Evolutionary conservation across 2,797 vertebrate species (phyloP).

Genomic region (Malurus splendens): DNA sequence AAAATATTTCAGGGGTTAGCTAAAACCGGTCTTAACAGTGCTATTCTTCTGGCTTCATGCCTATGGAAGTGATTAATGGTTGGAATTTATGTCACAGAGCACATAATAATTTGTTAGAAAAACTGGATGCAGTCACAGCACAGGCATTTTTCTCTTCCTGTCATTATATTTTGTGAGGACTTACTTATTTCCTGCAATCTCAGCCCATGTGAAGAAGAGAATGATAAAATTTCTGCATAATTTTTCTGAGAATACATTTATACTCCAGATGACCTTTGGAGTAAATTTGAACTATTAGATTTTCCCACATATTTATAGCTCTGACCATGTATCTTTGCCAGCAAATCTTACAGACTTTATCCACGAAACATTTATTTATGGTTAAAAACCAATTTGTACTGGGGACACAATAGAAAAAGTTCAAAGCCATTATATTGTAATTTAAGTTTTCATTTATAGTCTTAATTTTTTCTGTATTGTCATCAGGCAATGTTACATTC

Average conservation of each 20-base stretch:
- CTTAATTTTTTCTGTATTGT: background rate
- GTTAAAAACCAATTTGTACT: conserved; percentile 1
- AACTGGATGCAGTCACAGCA: conserved; percentile 55
- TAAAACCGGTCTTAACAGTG: background rate
- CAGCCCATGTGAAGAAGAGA: conserved; percentile 37
- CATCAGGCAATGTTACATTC: background rate
- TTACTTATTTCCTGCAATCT: conserved; percentile 54
- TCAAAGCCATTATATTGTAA: background rate
- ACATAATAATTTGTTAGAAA: conserved; percentile 60
- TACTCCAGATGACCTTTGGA: conserved; percentile 50
- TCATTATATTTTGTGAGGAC: conserved; percentile 50
- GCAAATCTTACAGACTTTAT: background rate
- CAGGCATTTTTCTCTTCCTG: conserved; percentile 61
- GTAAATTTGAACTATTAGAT: conserved; percentile 43
- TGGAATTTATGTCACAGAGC: conserved; percentile 57
- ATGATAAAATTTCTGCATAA: conserved; percentile 48
- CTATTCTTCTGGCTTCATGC: conserved; percentile 49
- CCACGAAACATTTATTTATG: conserved; percentile 20
- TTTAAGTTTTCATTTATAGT: background rate
- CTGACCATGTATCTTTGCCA: background rate
- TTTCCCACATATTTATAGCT: conserved; percentile 60
- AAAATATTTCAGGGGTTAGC: conserved; percentile 28
- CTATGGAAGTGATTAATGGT: conserved; percentile 49
- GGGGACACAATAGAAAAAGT: background rate
- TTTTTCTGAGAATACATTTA: conserved; percentile 55